Evolutionary conservation across 2,888 invertebrate species (phyloP).

Genomic region (Trisateles emortualis): DNA sequence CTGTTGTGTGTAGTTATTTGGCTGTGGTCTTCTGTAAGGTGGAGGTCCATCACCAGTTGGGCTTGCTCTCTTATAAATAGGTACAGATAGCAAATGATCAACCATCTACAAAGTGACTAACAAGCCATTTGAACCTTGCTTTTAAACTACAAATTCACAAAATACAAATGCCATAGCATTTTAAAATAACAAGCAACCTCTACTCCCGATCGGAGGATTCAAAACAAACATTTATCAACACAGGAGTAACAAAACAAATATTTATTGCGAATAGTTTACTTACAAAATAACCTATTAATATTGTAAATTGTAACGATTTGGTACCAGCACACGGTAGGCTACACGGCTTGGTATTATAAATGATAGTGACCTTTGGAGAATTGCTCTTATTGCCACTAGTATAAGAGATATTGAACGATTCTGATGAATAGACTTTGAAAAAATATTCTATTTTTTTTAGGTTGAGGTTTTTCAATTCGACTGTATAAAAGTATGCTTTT

Average conservation of each 20-base stretch:
- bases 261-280: slow-evolving; percentile 68
- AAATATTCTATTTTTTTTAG: no score
- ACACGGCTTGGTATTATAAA: slow-evolving; percentile 28
- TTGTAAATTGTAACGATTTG: slow-evolving; percentile 79
- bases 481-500: no score
- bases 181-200: slow-evolving; percentile 37
- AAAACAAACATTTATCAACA: slow-evolving; percentile 58
- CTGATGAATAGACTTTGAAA: neutral
- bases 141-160: neutral
- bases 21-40: no score
- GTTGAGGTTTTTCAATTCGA: no score
- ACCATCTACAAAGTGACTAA: no score
- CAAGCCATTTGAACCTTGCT: no score
- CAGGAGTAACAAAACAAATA: slow-evolving; percentile 58
- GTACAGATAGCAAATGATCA: no score
- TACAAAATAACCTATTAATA: slow-evolving; percentile 80
- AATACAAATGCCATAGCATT: slow-evolving; percentile 13
- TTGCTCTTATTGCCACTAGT: slow-evolving; percentile 4
- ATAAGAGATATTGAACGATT: slow-evolving; percentile 9
- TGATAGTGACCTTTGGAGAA: slow-evolving; percentile 25
- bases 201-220: slow-evolving; percentile 45
- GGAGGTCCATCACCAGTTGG: no score
- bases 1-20: no score
- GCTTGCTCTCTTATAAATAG: no score
- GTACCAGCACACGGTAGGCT: slow-evolving; percentile 45